These are phyloP conservation scores for Galerucella nymphaeae DNA, from an alignment of 2,888 invertebrate species.

Conservation along the genomic window DNA sequence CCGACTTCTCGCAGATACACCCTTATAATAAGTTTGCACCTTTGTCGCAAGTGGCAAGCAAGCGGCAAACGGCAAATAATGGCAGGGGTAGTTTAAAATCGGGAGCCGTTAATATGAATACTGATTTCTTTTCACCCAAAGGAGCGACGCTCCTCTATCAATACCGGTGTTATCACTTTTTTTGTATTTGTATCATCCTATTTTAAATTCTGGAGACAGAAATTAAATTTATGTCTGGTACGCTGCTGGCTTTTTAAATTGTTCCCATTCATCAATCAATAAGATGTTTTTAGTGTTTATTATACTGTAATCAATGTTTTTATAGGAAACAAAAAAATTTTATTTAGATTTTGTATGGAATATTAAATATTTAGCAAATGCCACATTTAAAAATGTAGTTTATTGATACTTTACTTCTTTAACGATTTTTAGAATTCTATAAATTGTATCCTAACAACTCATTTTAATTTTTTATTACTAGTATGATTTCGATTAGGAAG, in stretches of 20 bases:
- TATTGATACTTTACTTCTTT: too few relatives aligned
- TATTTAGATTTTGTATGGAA: too few relatives aligned
- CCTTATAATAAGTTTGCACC: constrained; percentile 65
- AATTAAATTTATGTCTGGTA: constrained; percentile 50
- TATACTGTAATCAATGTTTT: not conserved
- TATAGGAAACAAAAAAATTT: not conserved
- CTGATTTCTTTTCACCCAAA: constrained; percentile 50
- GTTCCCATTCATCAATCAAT: constrained; percentile 34
- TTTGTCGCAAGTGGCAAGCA: constrained; percentile 52
- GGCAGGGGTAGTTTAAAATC: constrained; percentile 55
- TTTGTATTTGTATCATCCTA: constrained; percentile 51
- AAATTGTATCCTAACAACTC: too few relatives aligned
- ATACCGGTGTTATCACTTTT: constrained; percentile 57
- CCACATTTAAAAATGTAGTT: too few relatives aligned
- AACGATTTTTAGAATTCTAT: too few relatives aligned
- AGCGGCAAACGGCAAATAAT: constrained; percentile 45
- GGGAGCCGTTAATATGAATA: constrained; percentile 63
- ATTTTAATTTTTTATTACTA: too few relatives aligned
- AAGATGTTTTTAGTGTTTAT: not conserved
- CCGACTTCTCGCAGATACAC: constrained; percentile 62
- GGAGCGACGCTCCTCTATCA: constrained; percentile 51
- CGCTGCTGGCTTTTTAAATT: constrained; percentile 46
- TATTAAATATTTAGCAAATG: too few relatives aligned
- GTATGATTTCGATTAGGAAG: too few relatives aligned
- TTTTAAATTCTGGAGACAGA: constrained; percentile 50